Conservation (phyloP, 92 coral and sea anemone species). For the Isaurus tuberculatus region DNA sequence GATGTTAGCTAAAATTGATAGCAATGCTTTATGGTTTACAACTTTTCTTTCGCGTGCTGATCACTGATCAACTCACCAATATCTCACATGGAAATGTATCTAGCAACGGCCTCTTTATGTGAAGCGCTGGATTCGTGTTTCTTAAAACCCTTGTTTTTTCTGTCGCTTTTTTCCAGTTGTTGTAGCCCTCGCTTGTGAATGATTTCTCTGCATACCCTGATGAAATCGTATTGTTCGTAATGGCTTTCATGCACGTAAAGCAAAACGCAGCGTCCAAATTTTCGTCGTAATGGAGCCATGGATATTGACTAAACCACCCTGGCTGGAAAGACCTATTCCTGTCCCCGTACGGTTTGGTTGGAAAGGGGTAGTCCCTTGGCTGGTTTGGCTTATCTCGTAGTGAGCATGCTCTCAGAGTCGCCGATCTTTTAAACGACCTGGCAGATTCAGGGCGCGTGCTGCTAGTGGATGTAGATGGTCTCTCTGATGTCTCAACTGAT, state of each 20-base stretch:
- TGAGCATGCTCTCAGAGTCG: too few species aligned
- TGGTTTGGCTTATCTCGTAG: conserved; percentile 59
- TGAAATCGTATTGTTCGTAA: conserved; percentile 10
- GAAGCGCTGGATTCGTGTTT: conserved; percentile 49
- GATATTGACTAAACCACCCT: conserved; percentile 55
- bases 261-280: conserved; percentile 47
- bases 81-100: conserved; percentile 51
- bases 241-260: conserved; percentile 46
- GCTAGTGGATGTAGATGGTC: too few species aligned
- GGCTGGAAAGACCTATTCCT: conserved; percentile 68
- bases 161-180: conserved; percentile 28
- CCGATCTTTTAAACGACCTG: too few species aligned
- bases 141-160: background rate
- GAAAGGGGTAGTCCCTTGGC: conserved; percentile 55
- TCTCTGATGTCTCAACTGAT: too few species aligned
- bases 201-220: conserved; percentile 42
- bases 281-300: conserved; percentile 63
- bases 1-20: background rate
- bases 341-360: conserved; percentile 60
- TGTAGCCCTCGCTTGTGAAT: conserved; percentile 44
- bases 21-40: conserved; percentile 38
- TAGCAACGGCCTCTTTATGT: conserved; percentile 57
- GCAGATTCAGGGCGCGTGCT: too few species aligned
- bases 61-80: conserved; percentile 53
- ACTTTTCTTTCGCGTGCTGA: conserved; percentile 45